Evolutionary conservation across 1,140 invertebrate species (phyloP), one percentile per base, ranked within the genome.

Genomic region (Drosophila suzukii): DNA sequence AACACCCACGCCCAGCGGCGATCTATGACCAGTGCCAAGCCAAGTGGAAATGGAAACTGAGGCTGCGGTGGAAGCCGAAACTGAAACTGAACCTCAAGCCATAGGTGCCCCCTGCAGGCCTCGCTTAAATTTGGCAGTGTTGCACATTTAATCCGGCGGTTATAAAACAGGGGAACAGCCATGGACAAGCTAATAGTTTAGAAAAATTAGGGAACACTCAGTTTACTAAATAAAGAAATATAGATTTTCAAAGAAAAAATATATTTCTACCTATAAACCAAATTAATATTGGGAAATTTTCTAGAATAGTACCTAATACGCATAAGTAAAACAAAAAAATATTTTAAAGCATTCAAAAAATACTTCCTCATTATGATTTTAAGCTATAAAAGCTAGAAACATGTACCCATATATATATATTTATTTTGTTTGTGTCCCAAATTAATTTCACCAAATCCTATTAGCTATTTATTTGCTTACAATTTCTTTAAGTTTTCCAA

Each of bases 41-140:
- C n/a, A 58, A 27, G 44, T 59, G 41, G 60, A 67, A 66, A 67
- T 63, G 57, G 63, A 66, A 68, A 53, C 46, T 30, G 11, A 20
- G 39, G 62, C 32, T 17, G 36, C 15, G 20, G 17, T 47, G 30
- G 46, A 61, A 20, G 20, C 44, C n/a, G 20, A 59, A 44, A 10
- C 8, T 11, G 20, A 30, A 34, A 36, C 43, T 38, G 27, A 24
- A 38, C 44, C 30, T 30, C 27, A 34, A 36, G 32, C 20, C 55
- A 58, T 44, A 51, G 38, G 59, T 36, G 20, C 62, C 60, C 60
- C 46, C 60, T n/a, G 38, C 30, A 43, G 65, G 47, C 38, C 60
- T 24, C 36, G 46, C n/a, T 53, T 68, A 44, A 51, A 20, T 68
- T 66, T 43, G 30, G 30, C 60, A 66, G 47, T 38, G 47, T 68